Evolutionary conservation across 2,888 invertebrate species (phyloP).

Genomic region (Neria commutata): DNA sequence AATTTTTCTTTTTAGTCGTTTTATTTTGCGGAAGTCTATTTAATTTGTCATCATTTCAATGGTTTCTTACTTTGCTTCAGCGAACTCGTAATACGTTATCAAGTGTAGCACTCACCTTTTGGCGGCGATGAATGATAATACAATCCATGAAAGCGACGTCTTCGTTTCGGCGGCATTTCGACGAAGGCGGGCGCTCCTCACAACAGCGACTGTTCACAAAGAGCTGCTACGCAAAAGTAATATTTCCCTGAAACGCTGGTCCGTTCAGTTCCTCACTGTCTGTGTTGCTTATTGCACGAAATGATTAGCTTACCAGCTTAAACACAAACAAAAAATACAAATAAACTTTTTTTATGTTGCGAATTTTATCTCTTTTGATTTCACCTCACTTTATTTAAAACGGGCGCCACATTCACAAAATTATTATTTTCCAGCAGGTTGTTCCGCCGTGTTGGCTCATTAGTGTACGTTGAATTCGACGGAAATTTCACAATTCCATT

Average conservation of each 20-base stretch:
- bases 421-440: neutral
- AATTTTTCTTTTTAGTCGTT: too few relatives aligned
- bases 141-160: slow-evolving; percentile 59
- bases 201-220: neutral
- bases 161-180: slow-evolving; percentile 59
- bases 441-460: too few relatives aligned
- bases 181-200: too few relatives aligned
- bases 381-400: neutral
- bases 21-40: too few relatives aligned
- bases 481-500: neutral
- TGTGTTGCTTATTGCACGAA: neutral
- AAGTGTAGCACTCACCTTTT: slow-evolving; percentile 59
- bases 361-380: neutral
- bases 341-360: neutral
- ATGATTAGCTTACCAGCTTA: neutral
- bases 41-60: too few relatives aligned
- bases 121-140: slow-evolving; percentile 62
- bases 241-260: neutral
- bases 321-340: neutral
- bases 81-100: too few relatives aligned
- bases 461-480: neutral
- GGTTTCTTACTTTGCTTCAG: too few relatives aligned
- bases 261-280: neutral
- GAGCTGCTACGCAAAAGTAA: too few relatives aligned
- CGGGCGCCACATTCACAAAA: neutral